phyloP scores from a whole-genome alignment of 2,888 invertebrate genomes.

The Melanostoma mellinum region DNA sequence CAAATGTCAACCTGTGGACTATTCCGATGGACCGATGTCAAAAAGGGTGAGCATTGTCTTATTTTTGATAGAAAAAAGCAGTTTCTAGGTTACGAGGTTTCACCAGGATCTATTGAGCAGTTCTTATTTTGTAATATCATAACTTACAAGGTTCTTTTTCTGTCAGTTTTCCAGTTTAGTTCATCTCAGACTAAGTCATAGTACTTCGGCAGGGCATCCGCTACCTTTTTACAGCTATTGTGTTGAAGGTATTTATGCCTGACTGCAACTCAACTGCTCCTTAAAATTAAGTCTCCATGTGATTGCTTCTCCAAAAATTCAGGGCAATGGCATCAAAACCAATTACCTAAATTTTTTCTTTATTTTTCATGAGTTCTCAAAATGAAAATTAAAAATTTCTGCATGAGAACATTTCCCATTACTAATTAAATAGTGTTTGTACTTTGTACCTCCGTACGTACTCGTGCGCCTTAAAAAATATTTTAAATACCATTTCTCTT shows the following conservation, averaged over 20 bases:
- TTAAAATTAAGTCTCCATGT: not conserved
- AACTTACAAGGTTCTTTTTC: too few relatives aligned
- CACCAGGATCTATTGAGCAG: too few relatives aligned
- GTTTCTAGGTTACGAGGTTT: too few relatives aligned
- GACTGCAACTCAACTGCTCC: too few relatives aligned
- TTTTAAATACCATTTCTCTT: not conserved
- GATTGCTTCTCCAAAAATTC: not conserved
- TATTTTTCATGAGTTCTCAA: slow-evolving; percentile 1
- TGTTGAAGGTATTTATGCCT: too few relatives aligned
- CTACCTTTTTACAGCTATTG: too few relatives aligned
- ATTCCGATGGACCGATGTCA: slow-evolving; percentile 92
- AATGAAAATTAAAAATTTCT: slow-evolving; percentile 46
- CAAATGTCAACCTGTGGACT: slow-evolving; percentile 96
- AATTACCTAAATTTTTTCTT: slow-evolving; percentile 35
- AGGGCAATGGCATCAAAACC: not conserved
- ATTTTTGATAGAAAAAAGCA: not conserved
- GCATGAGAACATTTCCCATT: slow-evolving; percentile 40
- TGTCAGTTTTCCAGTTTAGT: too few relatives aligned
- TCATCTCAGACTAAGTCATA: too few relatives aligned
- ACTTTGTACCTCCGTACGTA: not conserved
- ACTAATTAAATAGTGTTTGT: not conserved
- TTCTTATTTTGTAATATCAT: too few relatives aligned
- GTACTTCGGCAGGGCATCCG: too few relatives aligned
- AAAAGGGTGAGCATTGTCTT: slow-evolving; percentile 87
- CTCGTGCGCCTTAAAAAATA: not conserved